These are phyloP conservation scores for Deilephila elpenor DNA, from an alignment of 2,888 invertebrate genomes.

Conservation along the genomic window DNA sequence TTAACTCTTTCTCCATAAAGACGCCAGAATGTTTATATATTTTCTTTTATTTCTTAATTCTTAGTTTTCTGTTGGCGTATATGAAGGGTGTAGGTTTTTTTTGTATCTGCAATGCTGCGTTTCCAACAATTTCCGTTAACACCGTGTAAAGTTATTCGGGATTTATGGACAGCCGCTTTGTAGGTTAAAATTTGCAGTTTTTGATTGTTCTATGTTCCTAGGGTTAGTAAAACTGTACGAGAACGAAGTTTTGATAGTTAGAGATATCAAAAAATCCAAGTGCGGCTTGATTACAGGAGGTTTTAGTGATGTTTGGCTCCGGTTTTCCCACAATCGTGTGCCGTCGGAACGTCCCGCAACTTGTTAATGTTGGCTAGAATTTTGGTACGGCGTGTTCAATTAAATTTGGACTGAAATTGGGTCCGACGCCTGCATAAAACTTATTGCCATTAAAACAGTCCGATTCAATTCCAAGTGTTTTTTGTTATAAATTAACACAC, in stretches of 20 bases:
- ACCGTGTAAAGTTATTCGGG: background rate
- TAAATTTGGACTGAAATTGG: background rate
- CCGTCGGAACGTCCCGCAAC: background rate
- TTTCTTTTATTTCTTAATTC: background rate
- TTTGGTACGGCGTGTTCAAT: background rate
- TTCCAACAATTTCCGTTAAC: background rate
- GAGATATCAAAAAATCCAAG: background rate
- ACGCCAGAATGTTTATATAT: background rate
- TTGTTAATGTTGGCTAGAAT: background rate
- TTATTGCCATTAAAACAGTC: background rate
- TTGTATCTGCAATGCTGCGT: background rate
- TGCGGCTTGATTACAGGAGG: background rate
- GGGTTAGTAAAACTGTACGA: background rate
- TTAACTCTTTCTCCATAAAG: too few species aligned
- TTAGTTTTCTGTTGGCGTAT: background rate
- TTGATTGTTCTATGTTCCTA: background rate
- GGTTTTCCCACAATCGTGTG: background rate
- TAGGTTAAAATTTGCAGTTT: background rate
- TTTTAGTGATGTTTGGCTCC: background rate
- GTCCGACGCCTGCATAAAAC: background rate
- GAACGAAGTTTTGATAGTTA: background rate
- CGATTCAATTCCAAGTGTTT: background rate
- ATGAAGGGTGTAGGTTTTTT: background rate
- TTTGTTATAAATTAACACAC: conserved; percentile 8
- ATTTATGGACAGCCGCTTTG: background rate